Evolutionary conservation across 2,113 vertebrate species (phyloP), one percentile per base, ranked within the genome.

Genomic region (Azemiops feae): DNA sequence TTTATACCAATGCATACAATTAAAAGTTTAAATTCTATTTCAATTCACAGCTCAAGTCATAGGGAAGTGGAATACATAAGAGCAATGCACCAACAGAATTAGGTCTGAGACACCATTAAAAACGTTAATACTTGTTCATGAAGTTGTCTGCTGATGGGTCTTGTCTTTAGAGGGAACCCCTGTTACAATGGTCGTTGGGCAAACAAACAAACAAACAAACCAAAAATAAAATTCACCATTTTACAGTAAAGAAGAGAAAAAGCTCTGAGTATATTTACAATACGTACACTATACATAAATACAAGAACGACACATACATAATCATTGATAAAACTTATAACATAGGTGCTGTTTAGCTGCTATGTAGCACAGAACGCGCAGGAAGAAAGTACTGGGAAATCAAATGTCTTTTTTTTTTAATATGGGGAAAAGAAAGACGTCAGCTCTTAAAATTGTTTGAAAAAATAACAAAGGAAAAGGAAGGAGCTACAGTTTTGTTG

Each of bases 241-340:
- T 98, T 98, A 98, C 98, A 97, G 97, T 97, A 98, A 99, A 93
- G 98, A 98, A 98, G 98, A 96, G 98, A 97, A 98, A 99, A 99
- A 98, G 97, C 98, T 99, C 98, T 98, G 98, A 98, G 97, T 98
- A 98, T 99, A 99, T 99, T 99, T 99, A 99, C 99, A 99, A 98
- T 99, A 99, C 99, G 98, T 99, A 99, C 99, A 99, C 98, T 99
- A 98, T 99, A 99, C 99, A 99, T 99, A 99, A 99, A 99, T 99
- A 99, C 99, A 99, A 98, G 98, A 99, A 99, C 98, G 98, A 99
- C 98, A 98, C 99, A 98, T 99, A 99, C 98, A 98, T 98, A 99
- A 99, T 99, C 74, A 99, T 99, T 98, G 98, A 98, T 98, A 98
- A 99, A 99, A 99, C 98, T 98, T 97, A 98, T 98, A 99, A 98